These are phyloP conservation scores for Silurus meridionalis DNA, from an alignment of 2,113 vertebrate species.

Conservation along the genomic window DNA sequence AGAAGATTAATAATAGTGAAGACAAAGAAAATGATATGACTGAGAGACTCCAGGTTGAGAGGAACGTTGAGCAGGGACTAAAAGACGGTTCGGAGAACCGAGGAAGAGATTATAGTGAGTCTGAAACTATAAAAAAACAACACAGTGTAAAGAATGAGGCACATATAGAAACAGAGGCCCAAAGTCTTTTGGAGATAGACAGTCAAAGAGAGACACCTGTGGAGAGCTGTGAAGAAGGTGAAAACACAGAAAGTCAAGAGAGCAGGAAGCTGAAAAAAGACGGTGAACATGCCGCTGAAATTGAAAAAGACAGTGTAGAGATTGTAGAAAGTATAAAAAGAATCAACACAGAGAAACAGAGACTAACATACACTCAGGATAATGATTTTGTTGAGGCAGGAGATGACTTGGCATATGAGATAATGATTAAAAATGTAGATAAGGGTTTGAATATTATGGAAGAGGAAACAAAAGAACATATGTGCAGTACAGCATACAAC, in stretches of 20 bases:
- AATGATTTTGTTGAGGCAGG: slow-evolving; percentile 51
- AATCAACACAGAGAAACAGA: background rate
- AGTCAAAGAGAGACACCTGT: background rate
- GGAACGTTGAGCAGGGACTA: slow-evolving; percentile 12
- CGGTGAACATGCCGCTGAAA: background rate
- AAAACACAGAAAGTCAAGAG: background rate
- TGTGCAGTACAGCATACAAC: background rate
- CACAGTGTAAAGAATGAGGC: background rate
- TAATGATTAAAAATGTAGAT: slow-evolving; percentile 65
- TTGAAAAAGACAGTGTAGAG: slow-evolving; percentile 4
- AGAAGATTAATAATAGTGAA: background rate
- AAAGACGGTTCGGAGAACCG: slow-evolving; percentile 4
- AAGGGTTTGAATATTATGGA: slow-evolving; percentile 63
- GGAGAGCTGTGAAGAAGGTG: background rate
- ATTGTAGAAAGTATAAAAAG: background rate
- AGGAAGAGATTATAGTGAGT: background rate
- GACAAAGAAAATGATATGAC: slow-evolving; percentile 3
- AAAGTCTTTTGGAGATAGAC: background rate
- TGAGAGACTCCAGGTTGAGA: background rate
- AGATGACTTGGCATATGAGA: slow-evolving; percentile 57
- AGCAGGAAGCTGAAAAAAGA: background rate
- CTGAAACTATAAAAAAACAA: background rate
- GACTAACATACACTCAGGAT: background rate
- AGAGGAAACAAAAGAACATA: slow-evolving; percentile 21
- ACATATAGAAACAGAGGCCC: background rate